A percentile compares a stretch with the other conserved stretches of the same genome.
Evolutionary conservation across 2,113 vertebrate species (phyloP).

Genomic region (Sinocyclocheilus maitianheensis): DNA sequence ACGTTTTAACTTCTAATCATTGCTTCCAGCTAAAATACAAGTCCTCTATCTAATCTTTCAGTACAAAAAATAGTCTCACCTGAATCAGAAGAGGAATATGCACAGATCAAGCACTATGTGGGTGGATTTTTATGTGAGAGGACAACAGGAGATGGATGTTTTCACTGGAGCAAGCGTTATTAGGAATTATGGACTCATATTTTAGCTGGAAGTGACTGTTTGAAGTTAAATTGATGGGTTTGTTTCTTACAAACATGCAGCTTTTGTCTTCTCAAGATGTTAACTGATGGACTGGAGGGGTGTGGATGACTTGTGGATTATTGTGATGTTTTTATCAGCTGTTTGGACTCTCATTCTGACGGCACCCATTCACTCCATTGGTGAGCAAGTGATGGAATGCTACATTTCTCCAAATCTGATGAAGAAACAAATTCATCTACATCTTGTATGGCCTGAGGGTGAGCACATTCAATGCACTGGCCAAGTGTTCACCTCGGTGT

Average conservation of each 20-base stretch:
- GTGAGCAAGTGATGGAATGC: neutral
- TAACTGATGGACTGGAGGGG: neutral
- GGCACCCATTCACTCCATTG: neutral
- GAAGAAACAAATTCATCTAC: neutral
- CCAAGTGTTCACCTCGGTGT: neutral
- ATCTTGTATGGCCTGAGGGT: neutral
- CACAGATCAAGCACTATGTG: too few species aligned
- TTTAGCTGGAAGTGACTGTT: too few species aligned
- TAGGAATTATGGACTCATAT: too few species aligned
- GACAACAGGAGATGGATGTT: too few species aligned
- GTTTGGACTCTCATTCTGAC: neutral
- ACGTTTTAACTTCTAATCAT: too few species aligned
- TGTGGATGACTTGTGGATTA: neutral
- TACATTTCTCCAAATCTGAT: too few species aligned
- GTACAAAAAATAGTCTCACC: neutral
- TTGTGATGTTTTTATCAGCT: neutral
- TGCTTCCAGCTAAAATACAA: too few species aligned
- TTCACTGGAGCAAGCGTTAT: too few species aligned
- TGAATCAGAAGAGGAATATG: neutral
- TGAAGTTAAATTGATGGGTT: neutral
- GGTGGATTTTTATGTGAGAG: too few species aligned
- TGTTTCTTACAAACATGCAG: neutral
- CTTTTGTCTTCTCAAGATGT: too few species aligned
- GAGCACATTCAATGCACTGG: neutral
- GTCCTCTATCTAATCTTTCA: neutral